These are phyloP conservation scores for Aphaenogaster floridana DNA, from an alignment of 1,140 invertebrate genomes.

Conservation along the genomic window DNA sequence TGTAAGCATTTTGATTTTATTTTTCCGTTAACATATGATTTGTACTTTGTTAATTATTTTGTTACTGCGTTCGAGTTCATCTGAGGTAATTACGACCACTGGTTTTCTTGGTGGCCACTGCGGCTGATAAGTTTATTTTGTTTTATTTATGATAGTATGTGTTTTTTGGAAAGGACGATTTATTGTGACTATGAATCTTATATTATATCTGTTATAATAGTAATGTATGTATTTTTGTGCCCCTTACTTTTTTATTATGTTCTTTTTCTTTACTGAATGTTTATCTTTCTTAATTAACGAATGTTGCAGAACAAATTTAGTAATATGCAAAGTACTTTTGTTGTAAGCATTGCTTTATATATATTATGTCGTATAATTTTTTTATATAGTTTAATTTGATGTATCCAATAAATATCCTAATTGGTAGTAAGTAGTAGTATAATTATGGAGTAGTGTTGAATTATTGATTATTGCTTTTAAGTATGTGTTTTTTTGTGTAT, in stretches of 20 bases:
- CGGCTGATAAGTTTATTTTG: constrained; percentile 56
- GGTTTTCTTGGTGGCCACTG: constrained; percentile 29
- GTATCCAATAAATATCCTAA: neutral
- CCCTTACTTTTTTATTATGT: constrained; percentile 10
- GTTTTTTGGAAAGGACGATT: neutral
- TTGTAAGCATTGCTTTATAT: constrained; percentile 39
- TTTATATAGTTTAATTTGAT: neutral
- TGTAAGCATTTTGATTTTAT: constrained; percentile 88
- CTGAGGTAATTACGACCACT: constrained; percentile 80
- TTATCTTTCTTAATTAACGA: constrained; percentile 16
- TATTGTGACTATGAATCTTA: neutral
- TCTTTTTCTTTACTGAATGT: neutral
- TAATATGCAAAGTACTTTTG: constrained; percentile 36
- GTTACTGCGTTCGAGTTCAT: constrained; percentile 81
- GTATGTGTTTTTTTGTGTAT: constrained; percentile 20
- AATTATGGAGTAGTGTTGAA: neutral
- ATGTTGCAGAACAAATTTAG: constrained; percentile 4
- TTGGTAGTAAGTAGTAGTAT: constrained; percentile 7
- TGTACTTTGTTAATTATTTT: constrained; percentile 78
- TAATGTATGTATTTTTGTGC: constrained; percentile 22
- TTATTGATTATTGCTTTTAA: neutral
- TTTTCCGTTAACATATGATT: constrained; percentile 81
- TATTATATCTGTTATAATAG: constrained; percentile 17
- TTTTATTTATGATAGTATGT: constrained; percentile 25
- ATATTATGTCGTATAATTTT: neutral